These are phyloP conservation scores for Luscinia luscinia DNA, from an alignment of 2,797 vertebrate species.

Conservation along the genomic window DNA sequence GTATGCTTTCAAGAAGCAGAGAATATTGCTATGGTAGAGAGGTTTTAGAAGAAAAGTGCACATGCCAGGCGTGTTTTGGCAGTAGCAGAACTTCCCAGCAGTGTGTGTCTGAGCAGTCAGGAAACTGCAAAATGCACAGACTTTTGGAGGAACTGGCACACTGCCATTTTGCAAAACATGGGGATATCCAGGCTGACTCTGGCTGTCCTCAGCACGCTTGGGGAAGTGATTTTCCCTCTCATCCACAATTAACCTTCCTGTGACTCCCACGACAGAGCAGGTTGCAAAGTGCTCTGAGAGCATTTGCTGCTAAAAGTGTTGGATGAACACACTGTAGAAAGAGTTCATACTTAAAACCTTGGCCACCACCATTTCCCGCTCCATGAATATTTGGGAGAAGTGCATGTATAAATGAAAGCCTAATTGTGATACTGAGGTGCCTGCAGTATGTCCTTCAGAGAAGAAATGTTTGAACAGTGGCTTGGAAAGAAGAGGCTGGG, in stretches of 20 bases:
- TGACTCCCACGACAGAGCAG: neutral
- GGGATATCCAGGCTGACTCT: neutral
- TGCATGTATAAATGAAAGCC: neutral
- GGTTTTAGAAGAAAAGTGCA: too few species aligned
- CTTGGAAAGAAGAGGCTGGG: neutral
- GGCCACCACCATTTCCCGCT: neutral
- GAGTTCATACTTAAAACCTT: neutral
- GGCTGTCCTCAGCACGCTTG: rapidly evolving
- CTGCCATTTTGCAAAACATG: neutral
- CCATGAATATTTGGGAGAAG: neutral
- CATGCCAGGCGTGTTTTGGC: too few species aligned
- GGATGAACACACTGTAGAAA: neutral
- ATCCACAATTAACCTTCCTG: neutral
- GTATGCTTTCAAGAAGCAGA: too few species aligned
- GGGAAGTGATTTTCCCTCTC: neutral
- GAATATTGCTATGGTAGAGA: too few species aligned
- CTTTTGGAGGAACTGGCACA: neutral
- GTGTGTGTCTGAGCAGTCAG: rapidly evolving
- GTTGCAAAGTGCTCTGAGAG: neutral
- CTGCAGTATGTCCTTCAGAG: neutral
- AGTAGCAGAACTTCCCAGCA: too few species aligned
- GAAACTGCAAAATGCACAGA: rapidly evolving
- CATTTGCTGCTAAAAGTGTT: neutral
- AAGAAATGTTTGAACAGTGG: neutral
- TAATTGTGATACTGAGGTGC: neutral